Evolutionary conservation across 2,113 vertebrate genomes (phyloP).

Genomic region (Mixornis gularis): DNA sequence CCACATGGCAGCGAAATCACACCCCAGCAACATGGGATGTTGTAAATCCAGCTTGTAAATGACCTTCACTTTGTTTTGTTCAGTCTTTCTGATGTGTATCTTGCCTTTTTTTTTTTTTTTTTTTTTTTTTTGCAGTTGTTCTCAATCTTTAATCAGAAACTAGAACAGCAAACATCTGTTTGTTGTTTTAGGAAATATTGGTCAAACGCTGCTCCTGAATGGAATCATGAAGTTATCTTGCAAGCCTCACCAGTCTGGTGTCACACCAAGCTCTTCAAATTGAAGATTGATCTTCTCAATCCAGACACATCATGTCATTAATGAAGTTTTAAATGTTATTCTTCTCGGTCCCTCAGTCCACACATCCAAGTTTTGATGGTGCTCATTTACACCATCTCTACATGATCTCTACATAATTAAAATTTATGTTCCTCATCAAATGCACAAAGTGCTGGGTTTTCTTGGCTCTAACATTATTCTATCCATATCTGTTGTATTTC

Average conservation of each 20-base stretch:
- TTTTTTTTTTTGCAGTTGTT: constrained; percentile 33
- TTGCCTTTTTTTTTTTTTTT: constrained; percentile 71
- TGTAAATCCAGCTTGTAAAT: constrained; percentile 71
- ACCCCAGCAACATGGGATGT: constrained; percentile 41
- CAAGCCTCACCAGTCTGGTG: not conserved
- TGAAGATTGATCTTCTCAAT: not conserved
- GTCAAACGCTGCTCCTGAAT: not conserved
- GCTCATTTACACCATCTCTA: not conserved
- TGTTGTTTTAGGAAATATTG: not conserved
- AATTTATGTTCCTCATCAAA: not conserved
- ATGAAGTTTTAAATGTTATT: not conserved
- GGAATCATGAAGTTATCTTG: no score
- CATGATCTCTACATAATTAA: not conserved
- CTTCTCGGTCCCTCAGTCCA: not conserved
- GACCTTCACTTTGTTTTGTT: constrained; percentile 70
- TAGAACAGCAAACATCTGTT: not conserved
- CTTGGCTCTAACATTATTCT: not conserved
- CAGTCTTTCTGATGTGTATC: constrained; percentile 73
- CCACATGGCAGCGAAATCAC: constrained; percentile 49
- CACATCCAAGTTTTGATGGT: not conserved
- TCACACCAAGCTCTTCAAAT: not conserved
- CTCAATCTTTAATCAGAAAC: not conserved
- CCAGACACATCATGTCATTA: not conserved
- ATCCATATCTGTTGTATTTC: no score
- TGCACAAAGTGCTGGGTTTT: accelerated